These are phyloP conservation scores for Spea multiplicata DNA, from an alignment of 2,113 vertebrate genomes.

Conservation along the genomic window DNA sequence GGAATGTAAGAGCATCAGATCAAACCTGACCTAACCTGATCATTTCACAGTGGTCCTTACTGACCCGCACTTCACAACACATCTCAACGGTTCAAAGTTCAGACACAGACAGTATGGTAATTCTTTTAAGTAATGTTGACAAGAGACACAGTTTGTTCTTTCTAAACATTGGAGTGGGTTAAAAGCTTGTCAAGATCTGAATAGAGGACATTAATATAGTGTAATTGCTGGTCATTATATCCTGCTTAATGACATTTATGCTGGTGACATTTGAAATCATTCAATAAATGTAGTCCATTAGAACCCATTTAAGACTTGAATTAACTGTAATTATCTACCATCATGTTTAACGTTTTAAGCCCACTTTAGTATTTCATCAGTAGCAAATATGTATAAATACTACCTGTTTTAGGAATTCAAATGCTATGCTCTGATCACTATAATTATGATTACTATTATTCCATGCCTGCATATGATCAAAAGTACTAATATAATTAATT, in stretches of 20 bases:
- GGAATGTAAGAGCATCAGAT: neutral
- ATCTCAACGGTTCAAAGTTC: neutral
- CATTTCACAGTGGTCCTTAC: neutral
- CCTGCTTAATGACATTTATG: slow-evolving; percentile 14
- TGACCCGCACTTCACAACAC: neutral
- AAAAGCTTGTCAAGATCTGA: slow-evolving; percentile 18
- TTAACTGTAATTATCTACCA: slow-evolving; percentile 21
- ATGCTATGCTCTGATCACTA: too few species aligned
- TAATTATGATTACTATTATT: slow-evolving; percentile 6
- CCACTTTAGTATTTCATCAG: neutral
- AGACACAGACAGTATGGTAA: slow-evolving; percentile 8
- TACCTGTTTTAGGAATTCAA: slow-evolving; percentile 1
- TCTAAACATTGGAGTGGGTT: neutral
- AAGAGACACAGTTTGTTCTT: slow-evolving; percentile 4
- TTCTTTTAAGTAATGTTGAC: slow-evolving; percentile 3
- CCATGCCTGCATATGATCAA: neutral
- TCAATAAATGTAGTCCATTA: slow-evolving; percentile 32
- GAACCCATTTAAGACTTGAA: slow-evolving; percentile 19
- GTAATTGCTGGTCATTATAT: slow-evolving; percentile 17
- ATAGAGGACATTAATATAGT: neutral
- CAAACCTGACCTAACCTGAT: neutral
- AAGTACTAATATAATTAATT: neutral
- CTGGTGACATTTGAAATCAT: slow-evolving; percentile 23
- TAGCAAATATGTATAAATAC: neutral
- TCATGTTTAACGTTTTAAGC: slow-evolving; percentile 15